Base-by-base conservation (phyloP, 2,113 vertebrate genomes). In the Tenebrosternarchus preto region DNA sequence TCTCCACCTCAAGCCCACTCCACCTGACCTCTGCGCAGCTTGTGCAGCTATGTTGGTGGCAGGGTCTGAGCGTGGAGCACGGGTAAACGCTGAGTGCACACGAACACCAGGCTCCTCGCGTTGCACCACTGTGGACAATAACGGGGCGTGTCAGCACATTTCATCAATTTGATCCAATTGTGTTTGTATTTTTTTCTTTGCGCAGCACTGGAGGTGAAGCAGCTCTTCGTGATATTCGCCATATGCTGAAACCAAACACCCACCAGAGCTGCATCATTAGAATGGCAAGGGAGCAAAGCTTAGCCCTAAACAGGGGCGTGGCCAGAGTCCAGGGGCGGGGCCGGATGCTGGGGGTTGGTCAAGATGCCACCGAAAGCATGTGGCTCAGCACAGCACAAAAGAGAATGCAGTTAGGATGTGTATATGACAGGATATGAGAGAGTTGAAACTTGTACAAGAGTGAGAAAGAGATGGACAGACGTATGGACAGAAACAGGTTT, bases 141-240 rank as follows among this genome's bases (percentile, higher is more conserved):
- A 59, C 57, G 29, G 69, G 17, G 27, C 67, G 57, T 55, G 78
- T 80, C 43, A 77, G 78, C 79, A 68, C 56, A 57, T 77, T 84
- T 68, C 81, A 88, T 87, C 79, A 78, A 80, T 81, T 85, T 76
- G 36, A 15, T 46, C 81, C 71, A 78, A 59, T 78, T 50, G 69
- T 75, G 25, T 12, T 46, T 9, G 15, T 16, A 9, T 64, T 61
- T 50, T 64, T 61, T 39, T n/a, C 8, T 4, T 12, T 36, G 8
- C 66, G 63, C 29, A 7, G 39, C 63, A 59, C 73, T 68, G 63
- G 22, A 50, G 27, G 81, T 85, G 64, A 83, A 86, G 70, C 80
- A 77, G 87, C 86, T 82, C 56, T 24, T 74, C 77, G 74, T 77
- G 78, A 74, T 63, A 60, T 75, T 22, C 61, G 27, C 53, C 61